Evolutionary conservation across 2,888 invertebrate genomes (phyloP), one percentile per base, ranked within the genome.

Genomic region (Pilophorus perplexus): DNA sequence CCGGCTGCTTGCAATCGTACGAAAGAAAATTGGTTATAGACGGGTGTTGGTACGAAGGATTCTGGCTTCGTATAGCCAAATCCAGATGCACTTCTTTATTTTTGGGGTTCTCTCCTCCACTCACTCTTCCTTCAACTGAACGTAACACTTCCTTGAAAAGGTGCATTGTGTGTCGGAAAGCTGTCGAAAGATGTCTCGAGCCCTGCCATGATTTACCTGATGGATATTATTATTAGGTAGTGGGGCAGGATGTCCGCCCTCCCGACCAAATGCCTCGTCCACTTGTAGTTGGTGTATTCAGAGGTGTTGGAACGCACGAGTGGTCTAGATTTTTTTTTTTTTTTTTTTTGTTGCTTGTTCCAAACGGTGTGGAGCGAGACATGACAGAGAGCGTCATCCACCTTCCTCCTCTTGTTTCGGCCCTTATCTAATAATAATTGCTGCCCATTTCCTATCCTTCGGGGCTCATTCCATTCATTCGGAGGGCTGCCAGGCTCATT

Each of bases 121-220:
- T n/a, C n/a, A n/a, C n/a, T n/a, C n/a, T n/a, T n/a, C n/a, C n/a
- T n/a, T n/a, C n/a, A n/a, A n/a, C n/a, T n/a, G n/a, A n/a, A n/a
- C n/a, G n/a, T n/a, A n/a, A n/a, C n/a, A n/a, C n/a, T n/a, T n/a
- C n/a, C n/a, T n/a, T n/a, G n/a, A n/a, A n/a, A n/a, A n/a, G n/a
- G n/a, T n/a, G n/a, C 6, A 33, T 33, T 33, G 6, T 33, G 33
- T 33, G 33, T 33, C 33, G 33, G 12, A 33, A 33, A n/a, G 28
- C 28, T 25, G 28, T 28, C n/a, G 52, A 52, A 52, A 52, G 52
- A 52, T 28, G 55, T 22, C 20, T 38, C 20, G 38, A 38, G 38
- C 18, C 37, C 20, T 33, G 55, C 20, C 55, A 33, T 55, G 55
- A 55, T 55, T 55, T 55, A 55, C 55, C 55, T 38, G 55, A 55